Percentiles rank a stretch among this genome's conserved stretches.
Evolutionary conservation across 1,140 invertebrate genomes (phyloP).

Genomic region (Gonioctena quinquepunctata): DNA sequence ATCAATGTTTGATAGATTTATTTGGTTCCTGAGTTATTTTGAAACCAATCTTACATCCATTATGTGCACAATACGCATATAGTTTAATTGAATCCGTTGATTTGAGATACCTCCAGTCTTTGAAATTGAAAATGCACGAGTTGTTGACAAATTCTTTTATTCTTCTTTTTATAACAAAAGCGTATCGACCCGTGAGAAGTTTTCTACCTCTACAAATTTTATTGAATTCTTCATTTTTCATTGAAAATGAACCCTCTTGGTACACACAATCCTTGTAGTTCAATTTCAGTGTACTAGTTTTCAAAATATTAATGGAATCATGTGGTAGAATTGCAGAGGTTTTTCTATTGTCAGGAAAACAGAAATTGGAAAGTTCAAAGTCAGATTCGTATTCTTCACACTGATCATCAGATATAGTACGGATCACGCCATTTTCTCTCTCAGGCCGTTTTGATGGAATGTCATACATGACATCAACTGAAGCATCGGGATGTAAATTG

Average conservation of each 20-base stretch:
- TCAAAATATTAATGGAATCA: not conserved
- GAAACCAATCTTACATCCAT: not conserved
- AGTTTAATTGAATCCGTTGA: not conserved
- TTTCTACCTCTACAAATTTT: not conserved
- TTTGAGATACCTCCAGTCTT: slow-evolving; percentile 6
- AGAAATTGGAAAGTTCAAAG: not conserved
- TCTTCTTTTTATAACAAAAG: slow-evolving; percentile 1
- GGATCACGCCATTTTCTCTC: not conserved
- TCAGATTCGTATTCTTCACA: not conserved
- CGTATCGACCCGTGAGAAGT: not conserved
- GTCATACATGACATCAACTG: no score
- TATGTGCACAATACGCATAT: not conserved
- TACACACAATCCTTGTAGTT: not conserved
- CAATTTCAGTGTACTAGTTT: not conserved
- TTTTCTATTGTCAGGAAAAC: not conserved
- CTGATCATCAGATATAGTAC: not conserved
- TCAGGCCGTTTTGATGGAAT: not conserved
- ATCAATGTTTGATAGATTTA: not conserved
- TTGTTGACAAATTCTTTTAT: slow-evolving; percentile 7
- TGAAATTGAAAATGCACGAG: not conserved
- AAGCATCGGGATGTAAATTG: not conserved
- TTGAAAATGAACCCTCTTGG: not conserved
- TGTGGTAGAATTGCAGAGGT: not conserved
- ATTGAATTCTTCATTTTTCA: not conserved
- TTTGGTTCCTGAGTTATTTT: not conserved